These are phyloP conservation scores for Pelecanus crispus DNA, from an alignment of 2,113 vertebrate species.

Conservation along the genomic window DNA sequence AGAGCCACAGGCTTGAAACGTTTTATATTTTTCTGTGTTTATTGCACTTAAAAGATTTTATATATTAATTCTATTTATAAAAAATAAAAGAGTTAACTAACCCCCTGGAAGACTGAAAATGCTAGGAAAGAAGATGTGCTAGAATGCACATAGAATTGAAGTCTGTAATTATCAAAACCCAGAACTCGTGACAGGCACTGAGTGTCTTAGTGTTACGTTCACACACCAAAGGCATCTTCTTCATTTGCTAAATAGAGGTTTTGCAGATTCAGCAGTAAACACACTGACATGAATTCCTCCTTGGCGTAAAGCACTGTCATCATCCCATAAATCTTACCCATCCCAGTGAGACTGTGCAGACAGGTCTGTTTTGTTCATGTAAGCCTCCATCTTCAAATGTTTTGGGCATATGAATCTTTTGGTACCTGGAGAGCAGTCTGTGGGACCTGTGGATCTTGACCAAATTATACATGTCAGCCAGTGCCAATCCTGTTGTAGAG, in stretches of 20 bases:
- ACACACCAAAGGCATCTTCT: not conserved
- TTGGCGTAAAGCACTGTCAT: not conserved
- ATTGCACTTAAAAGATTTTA: slow-evolving; percentile 44
- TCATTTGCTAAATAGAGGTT: not conserved
- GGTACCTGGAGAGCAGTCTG: not conserved
- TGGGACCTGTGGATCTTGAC: not conserved
- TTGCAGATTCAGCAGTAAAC: not conserved
- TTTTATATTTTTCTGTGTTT: slow-evolving; percentile 60
- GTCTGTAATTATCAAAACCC: not conserved
- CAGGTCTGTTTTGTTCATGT: not conserved
- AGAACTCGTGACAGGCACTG: not conserved
- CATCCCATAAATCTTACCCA: not conserved
- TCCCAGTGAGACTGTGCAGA: not conserved
- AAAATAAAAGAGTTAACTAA: not conserved
- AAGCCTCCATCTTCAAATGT: not conserved
- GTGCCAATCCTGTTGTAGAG: not conserved
- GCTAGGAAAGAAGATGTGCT: not conserved
- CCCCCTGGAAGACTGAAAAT: not conserved
- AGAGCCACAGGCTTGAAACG: not conserved
- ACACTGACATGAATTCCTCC: not conserved
- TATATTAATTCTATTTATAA: slow-evolving; percentile 52
- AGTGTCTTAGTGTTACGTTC: not conserved
- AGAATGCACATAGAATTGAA: not conserved
- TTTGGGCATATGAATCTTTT: not conserved
- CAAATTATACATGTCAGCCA: not conserved